These are phyloP conservation scores for Tyria jacobaeae DNA, from an alignment of 2,888 invertebrate genomes.

Conservation along the genomic window DNA sequence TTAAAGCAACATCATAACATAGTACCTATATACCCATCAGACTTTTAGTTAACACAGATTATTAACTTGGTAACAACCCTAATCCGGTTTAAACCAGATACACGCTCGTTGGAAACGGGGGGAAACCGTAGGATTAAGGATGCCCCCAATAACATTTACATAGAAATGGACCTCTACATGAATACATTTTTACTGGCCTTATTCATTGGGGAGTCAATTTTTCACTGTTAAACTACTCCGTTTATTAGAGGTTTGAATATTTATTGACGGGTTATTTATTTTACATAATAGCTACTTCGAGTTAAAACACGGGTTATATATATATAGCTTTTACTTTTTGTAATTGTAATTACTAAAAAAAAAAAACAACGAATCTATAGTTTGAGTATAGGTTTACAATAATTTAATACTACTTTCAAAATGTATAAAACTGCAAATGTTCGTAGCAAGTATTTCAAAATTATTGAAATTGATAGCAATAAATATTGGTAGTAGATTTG, in stretches of 20 bases:
- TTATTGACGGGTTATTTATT: slow-evolving; percentile 38
- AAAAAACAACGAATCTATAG: too few relatives aligned
- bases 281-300: slow-evolving; percentile 25
- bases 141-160: slow-evolving; percentile 82
- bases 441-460: too few relatives aligned
- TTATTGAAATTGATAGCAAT: too few relatives aligned
- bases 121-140: slow-evolving; percentile 79
- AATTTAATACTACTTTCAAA: background rate
- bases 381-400: background rate
- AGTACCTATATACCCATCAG: slow-evolving; percentile 45
- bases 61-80: slow-evolving; percentile 70
- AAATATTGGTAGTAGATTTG: background rate
- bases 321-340: too few relatives aligned
- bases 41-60: slow-evolving; percentile 54
- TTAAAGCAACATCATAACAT: slow-evolving; percentile 37
- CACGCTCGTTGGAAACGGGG: slow-evolving; percentile 73
- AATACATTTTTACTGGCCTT: slow-evolving; percentile 75
- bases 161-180: slow-evolving; percentile 70
- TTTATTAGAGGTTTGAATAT: slow-evolving; percentile 43
- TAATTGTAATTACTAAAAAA: too few relatives aligned
- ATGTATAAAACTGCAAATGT: too few relatives aligned
- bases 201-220: slow-evolving; percentile 63
- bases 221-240: slow-evolving; percentile 57
- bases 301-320: too few relatives aligned
- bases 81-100: slow-evolving; percentile 77